Conservation (phyloP, 2,113 vertebrate genomes). For the Tonatia bakeri region DNA sequence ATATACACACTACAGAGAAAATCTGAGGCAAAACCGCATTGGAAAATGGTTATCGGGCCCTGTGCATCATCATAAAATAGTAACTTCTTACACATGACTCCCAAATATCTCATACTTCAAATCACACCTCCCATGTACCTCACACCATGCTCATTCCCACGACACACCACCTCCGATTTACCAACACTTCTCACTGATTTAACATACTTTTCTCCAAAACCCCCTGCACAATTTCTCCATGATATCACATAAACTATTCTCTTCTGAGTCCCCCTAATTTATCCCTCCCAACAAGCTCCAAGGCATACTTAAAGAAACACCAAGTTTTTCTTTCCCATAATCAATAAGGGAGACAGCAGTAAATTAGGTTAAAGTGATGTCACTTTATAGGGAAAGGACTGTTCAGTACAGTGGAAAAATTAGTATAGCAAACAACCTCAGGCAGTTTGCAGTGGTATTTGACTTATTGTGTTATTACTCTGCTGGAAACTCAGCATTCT, state of each 20-base stretch:
- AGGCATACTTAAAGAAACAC: neutral
- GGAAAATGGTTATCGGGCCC: conserved; percentile 4
- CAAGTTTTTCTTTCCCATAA: conserved; percentile 34
- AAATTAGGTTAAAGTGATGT: conserved; percentile 35
- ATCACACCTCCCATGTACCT: neutral
- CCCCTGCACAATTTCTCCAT: neutral
- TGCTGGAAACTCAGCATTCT: neutral
- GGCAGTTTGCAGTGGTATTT: neutral
- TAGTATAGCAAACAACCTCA: neutral
- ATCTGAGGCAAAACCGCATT: neutral
- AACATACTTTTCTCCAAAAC: conserved; percentile 6
- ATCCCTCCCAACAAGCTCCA: conserved; percentile 28
- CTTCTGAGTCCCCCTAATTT: neutral
- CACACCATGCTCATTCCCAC: neutral
- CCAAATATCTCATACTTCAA: conserved; percentile 45
- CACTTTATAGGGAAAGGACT: neutral
- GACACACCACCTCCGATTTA: neutral
- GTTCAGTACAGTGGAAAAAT: conserved; percentile 16
- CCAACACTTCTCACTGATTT: neutral
- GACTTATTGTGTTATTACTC: neutral
- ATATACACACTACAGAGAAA: neutral
- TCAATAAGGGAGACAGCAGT: neutral
- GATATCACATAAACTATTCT: neutral
- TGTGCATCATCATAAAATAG: conserved; percentile 8
- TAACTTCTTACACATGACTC: neutral